These are phyloP conservation scores for Streptopelia turtur DNA, from an alignment of 2,797 vertebrate species.

Conservation along the genomic window DNA sequence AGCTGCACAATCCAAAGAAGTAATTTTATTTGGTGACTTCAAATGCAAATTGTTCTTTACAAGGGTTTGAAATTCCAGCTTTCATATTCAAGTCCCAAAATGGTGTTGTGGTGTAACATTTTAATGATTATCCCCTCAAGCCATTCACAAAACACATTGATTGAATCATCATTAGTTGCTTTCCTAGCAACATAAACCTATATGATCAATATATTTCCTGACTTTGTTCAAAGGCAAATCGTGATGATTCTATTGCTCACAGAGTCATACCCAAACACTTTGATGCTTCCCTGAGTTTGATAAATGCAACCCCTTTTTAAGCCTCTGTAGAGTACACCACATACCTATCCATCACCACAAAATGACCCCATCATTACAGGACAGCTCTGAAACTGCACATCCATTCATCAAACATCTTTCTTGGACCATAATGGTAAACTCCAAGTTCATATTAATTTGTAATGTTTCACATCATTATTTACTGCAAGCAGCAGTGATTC, in stretches of 20 bases:
- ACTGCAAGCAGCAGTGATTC: fast-evolving
- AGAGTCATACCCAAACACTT: slow-evolving; percentile 14
- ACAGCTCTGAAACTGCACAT: neutral
- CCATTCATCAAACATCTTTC: neutral
- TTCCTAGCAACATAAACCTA: slow-evolving; percentile 26
- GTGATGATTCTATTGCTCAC: slow-evolving; percentile 16
- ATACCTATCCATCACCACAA: neutral
- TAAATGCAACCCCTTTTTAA: slow-evolving; percentile 25
- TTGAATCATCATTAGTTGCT: slow-evolving; percentile 14
- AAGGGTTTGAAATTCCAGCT: neutral
- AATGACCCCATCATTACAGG: neutral
- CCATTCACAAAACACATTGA: neutral
- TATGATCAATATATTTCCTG: slow-evolving; percentile 41
- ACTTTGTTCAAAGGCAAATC: slow-evolving; percentile 52
- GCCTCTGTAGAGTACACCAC: slow-evolving; percentile 3
- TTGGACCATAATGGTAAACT: slow-evolving; percentile 21
- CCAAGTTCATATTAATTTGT: neutral
- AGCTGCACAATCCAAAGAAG: neutral
- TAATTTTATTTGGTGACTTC: slow-evolving; percentile 1
- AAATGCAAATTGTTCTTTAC: neutral
- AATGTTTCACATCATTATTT: neutral
- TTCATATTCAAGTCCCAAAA: neutral
- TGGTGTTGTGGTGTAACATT: neutral
- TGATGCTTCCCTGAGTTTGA: neutral
- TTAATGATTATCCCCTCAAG: slow-evolving; percentile 36